Conservation (phyloP, 2,888 invertebrate genomes). For the Pseudococcus viburni region DNA sequence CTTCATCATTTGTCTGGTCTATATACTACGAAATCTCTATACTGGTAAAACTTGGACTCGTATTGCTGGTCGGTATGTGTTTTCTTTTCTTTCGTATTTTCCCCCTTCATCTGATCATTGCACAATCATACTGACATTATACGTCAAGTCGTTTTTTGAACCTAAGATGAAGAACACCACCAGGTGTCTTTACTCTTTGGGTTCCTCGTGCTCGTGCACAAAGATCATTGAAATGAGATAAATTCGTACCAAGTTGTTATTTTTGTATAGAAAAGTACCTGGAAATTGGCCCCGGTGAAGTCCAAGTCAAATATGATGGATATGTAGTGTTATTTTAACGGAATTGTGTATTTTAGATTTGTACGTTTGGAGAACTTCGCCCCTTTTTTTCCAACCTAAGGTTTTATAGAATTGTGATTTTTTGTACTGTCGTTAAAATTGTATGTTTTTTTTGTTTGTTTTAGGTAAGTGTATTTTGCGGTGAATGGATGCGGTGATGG, state of each 20-base stretch:
- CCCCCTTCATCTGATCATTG: constrained; percentile 2
- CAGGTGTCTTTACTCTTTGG: constrained; percentile 24
- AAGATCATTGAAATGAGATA: constrained; percentile 50
- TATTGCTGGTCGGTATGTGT: neutral
- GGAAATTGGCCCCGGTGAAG: constrained; percentile 33
- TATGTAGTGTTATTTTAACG: constrained; percentile 22
- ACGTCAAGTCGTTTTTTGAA: constrained; percentile 14
- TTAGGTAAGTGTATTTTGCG: constrained; percentile 1
- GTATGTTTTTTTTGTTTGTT: constrained; percentile 8
- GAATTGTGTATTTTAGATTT: constrained; percentile 21
- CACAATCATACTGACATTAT: constrained; percentile 48
- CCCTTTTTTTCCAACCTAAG: neutral
- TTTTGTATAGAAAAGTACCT: constrained; percentile 12
- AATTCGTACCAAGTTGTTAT: constrained; percentile 27
- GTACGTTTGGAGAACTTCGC: neutral
- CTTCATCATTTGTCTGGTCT: constrained; percentile 43
- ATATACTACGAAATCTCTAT: neutral
- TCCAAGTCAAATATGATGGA: constrained; percentile 34
- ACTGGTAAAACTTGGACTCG: neutral
- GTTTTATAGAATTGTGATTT: neutral
- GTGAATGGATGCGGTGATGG: neutral
- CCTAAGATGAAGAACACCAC: neutral
- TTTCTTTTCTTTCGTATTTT: neutral
- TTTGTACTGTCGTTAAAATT: neutral
- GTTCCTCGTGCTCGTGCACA: constrained; percentile 38